Evolutionary conservation across 2,797 vertebrate genomes (phyloP), one percentile per base, ranked within the genome.

Genomic region (Champsocephalus gunnari): DNA sequence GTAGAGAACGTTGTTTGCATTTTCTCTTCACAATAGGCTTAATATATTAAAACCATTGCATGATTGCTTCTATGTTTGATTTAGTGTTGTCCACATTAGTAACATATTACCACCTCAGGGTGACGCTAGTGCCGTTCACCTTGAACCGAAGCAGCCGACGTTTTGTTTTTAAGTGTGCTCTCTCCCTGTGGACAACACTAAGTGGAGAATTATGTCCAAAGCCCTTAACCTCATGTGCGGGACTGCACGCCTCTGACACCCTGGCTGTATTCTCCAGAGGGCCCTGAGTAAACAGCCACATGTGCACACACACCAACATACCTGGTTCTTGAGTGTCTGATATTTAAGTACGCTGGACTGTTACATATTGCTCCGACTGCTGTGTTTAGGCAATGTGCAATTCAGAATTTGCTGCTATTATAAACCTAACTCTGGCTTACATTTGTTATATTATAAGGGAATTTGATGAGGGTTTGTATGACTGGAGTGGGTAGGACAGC

Each of bases 201-300:
- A 82, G 74, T 77, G 79, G 73, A 77, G 84, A 84, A 81, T 88
- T 88, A 87, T 71, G 73, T 78, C 77, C 71, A 92, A 91, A 88
- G 87, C 87, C 75, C 77, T 80, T 81, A 83, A 87, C 82, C 79
- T 88, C 83, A 83, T 85, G 82, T 84, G 61, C 78, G 54, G 61
- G 81, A 85, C 84, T 86, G 83, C 83, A 58, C 55, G 71, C 73
- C 89, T 70, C 93, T 93, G 92, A 93, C 93, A 83, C 87, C 81
- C 81, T 79, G 91, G 72, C 87, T 88, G 86, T 89, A 76, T 93
- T 93, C 89, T 94, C 84, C 64, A 81, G 87, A 83, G 83, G 62
- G 59, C 66, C 73, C 83, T 79, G 77, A 77, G 90, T 90, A 93
- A 93, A 93, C 85, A 92, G 60, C 64, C 83, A 81, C 65, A 53